Base-by-base conservation (phyloP, 2,797 vertebrate species). In the Clarias fuscus region DNA sequence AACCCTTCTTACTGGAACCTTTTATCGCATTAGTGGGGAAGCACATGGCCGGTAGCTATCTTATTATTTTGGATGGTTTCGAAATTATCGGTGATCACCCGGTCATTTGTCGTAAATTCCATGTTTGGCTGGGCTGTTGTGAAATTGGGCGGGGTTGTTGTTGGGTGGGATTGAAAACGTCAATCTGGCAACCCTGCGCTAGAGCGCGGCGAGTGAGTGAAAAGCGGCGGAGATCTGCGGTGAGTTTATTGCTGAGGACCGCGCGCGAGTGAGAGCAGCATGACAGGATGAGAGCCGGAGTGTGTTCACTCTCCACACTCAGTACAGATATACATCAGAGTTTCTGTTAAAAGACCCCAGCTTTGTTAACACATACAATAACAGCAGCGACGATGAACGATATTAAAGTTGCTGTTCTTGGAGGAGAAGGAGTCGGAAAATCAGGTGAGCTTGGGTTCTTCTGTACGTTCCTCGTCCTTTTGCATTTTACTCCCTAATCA, bases 371-470 rank as follows among this genome's bases (percentile, higher is more conserved):
- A 13, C 11, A 0, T 13, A 48, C 17, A 33, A 30, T 53, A n/a
- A 48, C 1, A 43, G 27, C 75, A 61, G 75, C 20, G 48, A 90
- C 67, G 18, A 97, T 97, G 96, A 91, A 92, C 48, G 95, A 96
- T 2, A 91, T 96, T 48, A 97, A 96, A 92, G 88, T 97, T 18
- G 94, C 95, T 0, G 94, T 97, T 71, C 86, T 98, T 88, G 97
- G 97, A 73, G 91, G 95, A 0, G 94, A 94, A 83, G 96, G 96
- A 0, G 93, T 96, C 3, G 97, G 96, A 4, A 97, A 97, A 86
- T 97, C 97, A 87, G 97, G 96, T 97, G 91, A 7, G 87, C 24
- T 75, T 71, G 17, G 8, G 15, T 81, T 75, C 15, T 0, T 40
- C 18, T 81, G 67, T 15, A 4, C 18, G 1, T 18, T 22, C 3